Base-by-base conservation (phyloP, 2,888 invertebrate species). In the Campoletis raptor region DNA sequence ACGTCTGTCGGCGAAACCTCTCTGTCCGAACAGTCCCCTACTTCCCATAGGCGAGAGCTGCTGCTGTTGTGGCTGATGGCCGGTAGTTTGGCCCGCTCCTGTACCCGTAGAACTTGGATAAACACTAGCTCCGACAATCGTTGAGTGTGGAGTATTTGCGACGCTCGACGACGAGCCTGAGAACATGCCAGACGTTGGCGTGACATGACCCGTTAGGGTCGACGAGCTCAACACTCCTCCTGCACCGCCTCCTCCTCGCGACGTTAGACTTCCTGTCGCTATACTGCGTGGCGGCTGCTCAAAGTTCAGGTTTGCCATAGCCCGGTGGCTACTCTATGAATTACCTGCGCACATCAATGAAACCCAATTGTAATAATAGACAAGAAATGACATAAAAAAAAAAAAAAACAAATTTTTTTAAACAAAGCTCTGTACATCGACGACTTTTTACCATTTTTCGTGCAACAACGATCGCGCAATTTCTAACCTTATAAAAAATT, bases 221-320 rank as follows among this genome's bases (percentile, higher is more conserved):
- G 96, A 93, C 80, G 93, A 92, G 90, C 92, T 93, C 89, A 94
- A 96, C 94, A 95, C 95, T 94, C 96, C 96, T 94, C 95, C 95
- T 94, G 96, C 96, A 94, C 95, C 95, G 93, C 96, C 96, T 92
- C 96, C 95, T 95, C 96, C 96, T 88, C 96, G 95, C 94, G 96
- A 95, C 92, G 96, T 95, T 94, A 97, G 95, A 94, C 96, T 96
- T 93, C 96, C 96, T 95, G 97, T 97, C 95, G 97, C 97, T 95
- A 98, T 97, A 96, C 97, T 98, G 96, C 98, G 96, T 95, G 98
- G 97, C 92, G 97, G 97, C 95, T 97, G 97, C 95, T 97, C 97
- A 95, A 98, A 97, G 96, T 98, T 98, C 96, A 98, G 96, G 96
- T 98, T 98, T 96, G 98, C 98, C 98, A 98, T 98, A 96, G 97